Evolutionary conservation across 2,888 invertebrate species (phyloP).

Genomic region (Onchidella celtica): DNA sequence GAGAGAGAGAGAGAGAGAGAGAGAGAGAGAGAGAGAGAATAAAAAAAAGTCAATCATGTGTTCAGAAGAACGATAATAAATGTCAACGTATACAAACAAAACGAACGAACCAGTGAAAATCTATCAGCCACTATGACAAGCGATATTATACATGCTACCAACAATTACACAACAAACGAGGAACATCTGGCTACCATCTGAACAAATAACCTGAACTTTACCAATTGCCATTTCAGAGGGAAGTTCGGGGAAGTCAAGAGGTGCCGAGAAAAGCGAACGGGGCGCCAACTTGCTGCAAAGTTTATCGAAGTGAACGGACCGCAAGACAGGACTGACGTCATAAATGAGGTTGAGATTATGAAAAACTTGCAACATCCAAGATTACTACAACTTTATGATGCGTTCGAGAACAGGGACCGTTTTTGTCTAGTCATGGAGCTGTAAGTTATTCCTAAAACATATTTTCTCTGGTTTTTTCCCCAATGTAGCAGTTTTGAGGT

Average conservation of each 20-base stretch:
- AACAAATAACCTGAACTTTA: too few relatives aligned
- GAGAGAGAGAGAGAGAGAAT: too few relatives aligned
- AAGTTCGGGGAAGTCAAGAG: conserved; percentile 98
- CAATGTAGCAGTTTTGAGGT: not conserved
- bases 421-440: conserved; percentile 98
- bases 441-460: conserved; percentile 85
- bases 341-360: conserved; percentile 98
- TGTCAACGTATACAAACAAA: too few relatives aligned
- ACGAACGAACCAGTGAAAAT: too few relatives aligned
- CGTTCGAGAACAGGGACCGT: conserved; percentile 89
- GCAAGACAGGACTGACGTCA: conserved; percentile 91
- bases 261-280: conserved; percentile 91
- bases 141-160: too few relatives aligned
- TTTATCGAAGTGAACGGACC: conserved; percentile 92
- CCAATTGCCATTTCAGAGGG: conserved; percentile 90
- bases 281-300: conserved; percentile 93
- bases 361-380: conserved; percentile 94
- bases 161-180: too few relatives aligned
- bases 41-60: too few relatives aligned
- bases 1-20: too few relatives aligned
- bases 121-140: too few relatives aligned
- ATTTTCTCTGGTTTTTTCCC: not conserved
- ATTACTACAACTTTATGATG: conserved; percentile 98
- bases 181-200: too few relatives aligned
- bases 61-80: too few relatives aligned